These are phyloP conservation scores for Hartigia nigra DNA, from an alignment of 2,888 invertebrate species.

Conservation along the genomic window DNA sequence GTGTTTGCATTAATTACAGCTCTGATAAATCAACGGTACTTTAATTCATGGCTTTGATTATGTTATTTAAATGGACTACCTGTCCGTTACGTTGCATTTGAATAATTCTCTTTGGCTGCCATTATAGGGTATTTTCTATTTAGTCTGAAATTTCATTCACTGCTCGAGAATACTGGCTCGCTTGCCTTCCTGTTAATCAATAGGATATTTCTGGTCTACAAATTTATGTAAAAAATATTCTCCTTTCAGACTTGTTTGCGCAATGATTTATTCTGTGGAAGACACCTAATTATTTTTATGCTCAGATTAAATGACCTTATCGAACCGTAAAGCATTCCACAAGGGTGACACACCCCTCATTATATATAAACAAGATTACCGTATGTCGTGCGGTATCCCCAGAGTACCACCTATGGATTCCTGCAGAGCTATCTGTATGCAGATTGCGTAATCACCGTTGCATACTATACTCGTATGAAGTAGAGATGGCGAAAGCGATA, in stretches of 20 bases:
- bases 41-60: neutral
- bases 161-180: neutral
- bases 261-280: neutral
- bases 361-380: slow-evolving; percentile 26
- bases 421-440: slow-evolving; percentile 31
- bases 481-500: neutral
- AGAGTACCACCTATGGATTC: slow-evolving; percentile 21
- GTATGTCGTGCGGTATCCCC: slow-evolving; percentile 22
- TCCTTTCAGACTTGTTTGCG: neutral
- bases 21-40: neutral
- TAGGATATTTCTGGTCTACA: neutral
- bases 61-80: neutral
- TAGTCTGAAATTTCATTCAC: neutral
- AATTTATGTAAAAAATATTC: neutral
- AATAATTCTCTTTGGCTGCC: neutral
- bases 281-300: neutral
- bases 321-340: neutral
- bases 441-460: slow-evolving; percentile 29
- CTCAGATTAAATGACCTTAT: neutral
- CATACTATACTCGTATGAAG: neutral
- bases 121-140: neutral
- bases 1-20: neutral
- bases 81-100: neutral
- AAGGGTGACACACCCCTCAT: slow-evolving; percentile 4
- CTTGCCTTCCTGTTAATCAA: neutral